Evolutionary conservation across 2,797 vertebrate species (phyloP), one percentile per base, ranked within the genome.

Genomic region (Telmatherina bonti): DNA sequence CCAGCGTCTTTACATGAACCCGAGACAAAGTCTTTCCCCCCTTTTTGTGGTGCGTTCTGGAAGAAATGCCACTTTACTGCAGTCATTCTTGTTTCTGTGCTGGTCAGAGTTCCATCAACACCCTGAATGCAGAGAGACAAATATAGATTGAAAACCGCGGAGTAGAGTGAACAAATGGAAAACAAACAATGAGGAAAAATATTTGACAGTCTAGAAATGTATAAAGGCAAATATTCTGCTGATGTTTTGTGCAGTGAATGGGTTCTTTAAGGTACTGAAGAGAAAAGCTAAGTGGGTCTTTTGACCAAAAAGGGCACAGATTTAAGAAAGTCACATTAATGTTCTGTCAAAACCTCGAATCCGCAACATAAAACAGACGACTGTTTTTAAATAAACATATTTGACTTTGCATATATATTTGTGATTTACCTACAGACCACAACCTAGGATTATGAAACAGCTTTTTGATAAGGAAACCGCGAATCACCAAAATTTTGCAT

Each of bases 121-220:
- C 80, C 71, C 33, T 71, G 31, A 73, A 64, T 27, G 51, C 4
- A 80, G 66, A 59, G 43, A 47, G 53, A 59, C 16, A 67, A 76
- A 52, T 20, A n/a, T n/a, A n/a, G n/a, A n/a, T 31, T 0, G 22
- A 36, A 47, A 57, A 76, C 2, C 30, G 7, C 22, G 20, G 22
- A 22, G 49, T 26, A 11, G 13, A 43, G 52, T 36, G 20, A 74
- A 56, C 15, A 3, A 35, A 26, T 53, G 38, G 36, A 16, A 36
- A 41, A 53, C 7, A 31, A 59, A 29, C 31, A 1, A 52, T 29
- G 22, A 75, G 57, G 35, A 8, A n/a, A 51, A n/a, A 38, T 33
- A 9, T 38, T 13, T 20, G 47, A 52, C 26, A 18, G 47, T 38
- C 61, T 20, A 51, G 49, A 27, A 75, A 35, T 53, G 62, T 30